Percentiles rank a stretch among this genome's conserved stretches.
These are phyloP conservation scores for Dinomys branickii DNA, from an alignment of 2,113 vertebrate species.

Conservation along the genomic window DNA sequence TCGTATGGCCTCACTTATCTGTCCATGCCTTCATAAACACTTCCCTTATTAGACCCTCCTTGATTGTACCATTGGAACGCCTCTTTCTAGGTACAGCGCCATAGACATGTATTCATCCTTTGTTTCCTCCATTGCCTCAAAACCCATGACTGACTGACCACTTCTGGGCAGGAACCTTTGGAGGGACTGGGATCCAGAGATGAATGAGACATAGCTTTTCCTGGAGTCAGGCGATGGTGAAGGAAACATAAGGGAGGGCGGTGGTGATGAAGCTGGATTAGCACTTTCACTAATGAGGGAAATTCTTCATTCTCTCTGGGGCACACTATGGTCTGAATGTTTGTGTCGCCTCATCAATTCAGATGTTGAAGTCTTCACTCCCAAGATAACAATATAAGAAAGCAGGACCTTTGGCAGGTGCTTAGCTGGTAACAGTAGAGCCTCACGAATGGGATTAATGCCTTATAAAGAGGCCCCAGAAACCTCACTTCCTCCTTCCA, in stretches of 20 bases:
- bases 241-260: not conserved
- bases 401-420: not conserved
- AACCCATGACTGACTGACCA: not conserved
- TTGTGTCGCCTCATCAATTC: not conserved
- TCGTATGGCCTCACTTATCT: not conserved
- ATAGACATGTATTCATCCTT: not conserved
- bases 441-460: not conserved
- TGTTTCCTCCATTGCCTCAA: not conserved
- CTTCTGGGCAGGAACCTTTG: not conserved
- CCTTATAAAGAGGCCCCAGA: not conserved
- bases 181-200: not conserved
- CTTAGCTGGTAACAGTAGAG: not conserved
- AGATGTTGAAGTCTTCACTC: not conserved
- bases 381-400: not conserved
- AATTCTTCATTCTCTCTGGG: not conserved
- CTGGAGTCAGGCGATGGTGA: not conserved
- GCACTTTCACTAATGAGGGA: not conserved
- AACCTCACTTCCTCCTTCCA: not conserved
- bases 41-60: not conserved
- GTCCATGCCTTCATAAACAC: not conserved
- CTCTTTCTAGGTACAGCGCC: not conserved
- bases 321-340: not conserved
- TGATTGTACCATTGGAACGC: not conserved
- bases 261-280: not conserved
- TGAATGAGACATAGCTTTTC: not conserved